These are phyloP conservation scores for Lontra canadensis DNA, from an alignment of 2,113 vertebrate genomes.

Conservation along the genomic window DNA sequence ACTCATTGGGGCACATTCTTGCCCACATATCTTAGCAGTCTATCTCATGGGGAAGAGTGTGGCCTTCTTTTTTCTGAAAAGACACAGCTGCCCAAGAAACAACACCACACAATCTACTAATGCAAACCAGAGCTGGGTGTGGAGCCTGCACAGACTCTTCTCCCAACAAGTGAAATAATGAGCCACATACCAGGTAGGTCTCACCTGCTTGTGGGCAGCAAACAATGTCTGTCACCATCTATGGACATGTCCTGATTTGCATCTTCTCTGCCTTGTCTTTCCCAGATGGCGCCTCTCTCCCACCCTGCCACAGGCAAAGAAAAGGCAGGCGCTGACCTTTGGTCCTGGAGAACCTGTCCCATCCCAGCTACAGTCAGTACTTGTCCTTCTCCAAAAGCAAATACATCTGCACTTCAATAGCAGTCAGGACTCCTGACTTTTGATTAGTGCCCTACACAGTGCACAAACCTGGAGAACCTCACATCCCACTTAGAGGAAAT, in stretches of 20 bases:
- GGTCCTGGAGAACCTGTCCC: background rate
- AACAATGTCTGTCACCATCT: background rate
- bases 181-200: background rate
- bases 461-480: background rate
- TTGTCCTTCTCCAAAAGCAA: background rate
- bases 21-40: background rate
- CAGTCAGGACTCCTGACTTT: background rate
- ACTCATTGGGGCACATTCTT: too few species aligned
- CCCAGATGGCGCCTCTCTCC: background rate
- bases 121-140: background rate
- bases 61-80: background rate
- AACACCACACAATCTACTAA: background rate
- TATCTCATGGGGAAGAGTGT: fast-evolving
- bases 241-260: background rate
- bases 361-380: background rate
- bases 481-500: background rate
- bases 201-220: background rate
- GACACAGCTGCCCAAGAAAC: background rate
- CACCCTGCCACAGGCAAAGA: background rate
- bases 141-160: background rate
- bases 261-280: background rate
- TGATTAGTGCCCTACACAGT: background rate
- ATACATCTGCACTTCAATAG: background rate
- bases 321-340: background rate
- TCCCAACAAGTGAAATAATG: background rate